Evolutionary conservation across 2,797 vertebrate genomes (phyloP), one percentile per base, ranked within the genome.

Genomic region (Oryzias sinensis): DNA sequence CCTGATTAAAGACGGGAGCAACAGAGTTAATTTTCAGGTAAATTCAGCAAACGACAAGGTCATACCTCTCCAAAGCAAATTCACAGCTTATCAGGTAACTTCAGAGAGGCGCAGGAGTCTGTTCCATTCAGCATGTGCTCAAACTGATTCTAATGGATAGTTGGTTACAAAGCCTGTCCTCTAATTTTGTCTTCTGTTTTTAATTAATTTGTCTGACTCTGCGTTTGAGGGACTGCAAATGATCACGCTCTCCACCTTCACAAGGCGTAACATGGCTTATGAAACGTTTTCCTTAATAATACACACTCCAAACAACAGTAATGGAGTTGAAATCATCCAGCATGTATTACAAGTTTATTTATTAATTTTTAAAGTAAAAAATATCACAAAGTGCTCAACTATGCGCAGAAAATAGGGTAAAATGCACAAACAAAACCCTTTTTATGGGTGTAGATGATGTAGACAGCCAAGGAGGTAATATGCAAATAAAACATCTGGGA

Each of bases 1-100:
- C 72, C 59, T 88, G 84, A 89, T 89, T 84, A 87, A 67, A 89
- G 82, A 72, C 57, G 22, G 59, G 70, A 68, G 59, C 43, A 56
- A 62, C 79, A 60, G 54, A 7, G 47, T 59, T 59, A 18, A 74
- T 70, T 60, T 67, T 53, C 76, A 81, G 82, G 80, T 82, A 77
- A 63, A 37, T 37, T 70, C 62, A 49, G 62, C 73, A 58, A 65
- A 80, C 62, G 62, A 51, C 58, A 52, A 43, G 47, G 54, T 43
- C 5, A 7, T 18, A n/a, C 37, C 49, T 29, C 41, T 45, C 25
- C 25, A 40, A 3, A 46, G 59, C 56, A 47, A 46, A 45, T 37
- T 62, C 62, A 47, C 1, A 15, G 49, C 53, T 56, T 58, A 70
- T 64, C 58, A 64, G 54, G 51, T 45, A 49, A 22, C 54, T 65